Percentiles rank a stretch among this genome's conserved stretches.
These are phyloP conservation scores for Onychorhynchus coronatus DNA, from an alignment of 2,113 vertebrate genomes.

Conservation along the genomic window DNA sequence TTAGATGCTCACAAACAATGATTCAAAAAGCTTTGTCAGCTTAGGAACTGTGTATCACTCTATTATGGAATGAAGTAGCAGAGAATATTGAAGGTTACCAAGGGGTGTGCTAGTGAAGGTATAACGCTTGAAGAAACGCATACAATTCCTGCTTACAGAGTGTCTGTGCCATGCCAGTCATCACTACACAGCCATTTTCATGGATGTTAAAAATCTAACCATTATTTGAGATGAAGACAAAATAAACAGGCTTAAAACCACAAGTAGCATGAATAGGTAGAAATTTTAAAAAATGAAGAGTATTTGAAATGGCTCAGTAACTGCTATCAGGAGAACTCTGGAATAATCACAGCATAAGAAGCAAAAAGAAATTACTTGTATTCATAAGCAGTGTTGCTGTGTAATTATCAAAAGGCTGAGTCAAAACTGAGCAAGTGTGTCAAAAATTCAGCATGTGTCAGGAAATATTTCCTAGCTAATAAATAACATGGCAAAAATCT, in stretches of 20 bases:
- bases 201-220: neutral
- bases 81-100: neutral
- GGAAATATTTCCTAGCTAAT: conserved; percentile 16
- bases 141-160: neutral
- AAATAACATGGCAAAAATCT: conserved; percentile 25
- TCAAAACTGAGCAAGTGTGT: conserved; percentile 8
- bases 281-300: neutral
- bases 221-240: neutral
- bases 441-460: conserved; percentile 11
- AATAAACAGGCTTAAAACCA: neutral
- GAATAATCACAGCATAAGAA: conserved; percentile 2
- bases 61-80: neutral
- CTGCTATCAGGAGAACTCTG: neutral
- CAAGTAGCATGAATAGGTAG: neutral
- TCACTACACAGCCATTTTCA: neutral
- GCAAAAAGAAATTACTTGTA: conserved; percentile 32
- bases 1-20: neutral
- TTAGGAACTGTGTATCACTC: neutral
- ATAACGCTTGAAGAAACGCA: neutral
- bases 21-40: neutral
- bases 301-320: conserved; percentile 4
- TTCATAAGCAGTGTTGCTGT: conserved; percentile 38
- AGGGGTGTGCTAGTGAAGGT: neutral
- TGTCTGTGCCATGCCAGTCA: neutral
- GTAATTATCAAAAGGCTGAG: conserved; percentile 45